phyloP scores from a whole-genome alignment of 30 jellyfish, hydroid and myxozoan species.

The Chrysaora quinquecirrha region DNA sequence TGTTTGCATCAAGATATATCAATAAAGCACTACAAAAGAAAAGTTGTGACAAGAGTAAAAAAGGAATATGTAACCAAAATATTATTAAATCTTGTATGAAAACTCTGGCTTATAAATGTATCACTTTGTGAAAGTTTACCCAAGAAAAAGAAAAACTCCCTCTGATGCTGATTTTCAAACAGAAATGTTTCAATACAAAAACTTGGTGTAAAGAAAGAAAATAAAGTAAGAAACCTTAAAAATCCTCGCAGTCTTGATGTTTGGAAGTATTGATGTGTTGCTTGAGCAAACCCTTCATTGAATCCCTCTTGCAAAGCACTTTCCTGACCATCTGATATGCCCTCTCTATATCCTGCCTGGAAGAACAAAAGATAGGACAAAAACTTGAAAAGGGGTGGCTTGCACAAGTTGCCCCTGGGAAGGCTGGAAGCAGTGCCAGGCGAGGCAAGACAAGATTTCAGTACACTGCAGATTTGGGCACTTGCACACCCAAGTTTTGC shows the following conservation, averaged over 20 bases:
- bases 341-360: slow-evolving; percentile 74
- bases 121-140: background rate
- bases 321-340: slow-evolving; percentile 73
- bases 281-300: slow-evolving; percentile 48
- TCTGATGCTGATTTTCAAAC: background rate
- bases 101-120: background rate
- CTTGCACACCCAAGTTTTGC: no score
- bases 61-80: no score
- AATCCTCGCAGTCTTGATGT: slow-evolving; percentile 18
- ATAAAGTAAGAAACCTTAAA: background rate
- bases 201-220: no score
- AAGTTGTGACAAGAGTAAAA: no score
- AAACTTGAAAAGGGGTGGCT: background rate
- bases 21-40: background rate
- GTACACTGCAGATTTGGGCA: no score
- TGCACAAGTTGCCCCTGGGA: no score
- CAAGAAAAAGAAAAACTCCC: background rate
- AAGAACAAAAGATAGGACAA: background rate
- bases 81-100: no score
- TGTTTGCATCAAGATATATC: background rate
- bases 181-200: no score
- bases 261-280: background rate
- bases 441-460: no score
- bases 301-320: slow-evolving; percentile 52
- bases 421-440: no score